These are phyloP conservation scores for Agapornis canus DNA, from an alignment of 2,797 vertebrate genomes.

Conservation along the genomic window DNA sequence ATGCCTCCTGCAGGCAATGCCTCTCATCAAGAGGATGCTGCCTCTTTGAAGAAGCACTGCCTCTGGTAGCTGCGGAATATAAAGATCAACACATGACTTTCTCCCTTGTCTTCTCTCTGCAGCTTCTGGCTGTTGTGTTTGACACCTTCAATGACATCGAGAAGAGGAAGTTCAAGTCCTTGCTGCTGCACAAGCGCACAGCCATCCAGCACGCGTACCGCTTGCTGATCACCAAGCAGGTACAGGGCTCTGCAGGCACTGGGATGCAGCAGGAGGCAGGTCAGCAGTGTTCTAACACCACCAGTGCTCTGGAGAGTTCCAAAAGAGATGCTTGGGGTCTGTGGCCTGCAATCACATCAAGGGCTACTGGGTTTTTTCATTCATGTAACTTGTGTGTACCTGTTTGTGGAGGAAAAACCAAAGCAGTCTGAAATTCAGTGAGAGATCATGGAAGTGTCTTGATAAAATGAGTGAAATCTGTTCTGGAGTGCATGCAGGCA, in stretches of 20 bases:
- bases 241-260: slow-evolving; percentile 42
- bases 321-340: background rate
- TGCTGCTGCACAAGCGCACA: slow-evolving; percentile 92
- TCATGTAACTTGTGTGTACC: background rate
- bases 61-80: background rate
- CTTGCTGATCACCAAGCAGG: slow-evolving; percentile 90
- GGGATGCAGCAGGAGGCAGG: too few relatives aligned
- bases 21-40: background rate
- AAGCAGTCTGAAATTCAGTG: background rate
- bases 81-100: background rate
- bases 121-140: slow-evolving; percentile 97
- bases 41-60: background rate
- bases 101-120: background rate
- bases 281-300: background rate
- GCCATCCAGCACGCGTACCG: slow-evolving; percentile 91
- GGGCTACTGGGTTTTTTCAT: background rate
- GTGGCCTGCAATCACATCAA: background rate
- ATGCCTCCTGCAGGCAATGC: background rate
- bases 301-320: background rate
- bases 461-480: background rate
- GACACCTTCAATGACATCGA: slow-evolving; percentile 97
- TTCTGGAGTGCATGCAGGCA: background rate
- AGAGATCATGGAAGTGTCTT: background rate
- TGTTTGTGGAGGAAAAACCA: background rate
- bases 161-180: slow-evolving; percentile 96